Evolutionary conservation across 2,797 vertebrate genomes (phyloP).

Genomic region (Gadopsis marmoratus): DNA sequence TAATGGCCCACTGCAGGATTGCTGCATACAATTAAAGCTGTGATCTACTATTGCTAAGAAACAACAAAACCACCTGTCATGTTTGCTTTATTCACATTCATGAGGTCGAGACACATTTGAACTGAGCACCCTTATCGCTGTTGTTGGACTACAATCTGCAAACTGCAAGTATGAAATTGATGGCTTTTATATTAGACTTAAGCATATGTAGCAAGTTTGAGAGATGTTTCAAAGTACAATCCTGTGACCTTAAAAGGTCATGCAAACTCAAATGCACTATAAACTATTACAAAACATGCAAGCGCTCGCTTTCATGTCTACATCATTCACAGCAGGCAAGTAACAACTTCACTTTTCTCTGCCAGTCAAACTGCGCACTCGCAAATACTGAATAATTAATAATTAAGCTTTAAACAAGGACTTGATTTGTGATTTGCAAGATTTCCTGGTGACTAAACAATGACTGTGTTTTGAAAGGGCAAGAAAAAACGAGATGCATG

Average conservation of each 20-base stretch:
- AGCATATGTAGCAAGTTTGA: background rate
- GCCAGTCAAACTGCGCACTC: slow-evolving; percentile 35
- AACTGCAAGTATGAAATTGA: slow-evolving; percentile 9
- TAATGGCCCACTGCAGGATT: slow-evolving; percentile 74
- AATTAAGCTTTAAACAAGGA: slow-evolving; percentile 60
- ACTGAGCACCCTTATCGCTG: background rate
- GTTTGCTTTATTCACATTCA: slow-evolving; percentile 64
- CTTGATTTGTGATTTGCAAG: slow-evolving; percentile 58
- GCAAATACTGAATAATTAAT: slow-evolving; percentile 67
- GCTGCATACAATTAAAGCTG: slow-evolving; percentile 76
- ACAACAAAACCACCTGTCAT: slow-evolving; percentile 70
- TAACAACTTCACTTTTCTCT: slow-evolving; percentile 28
- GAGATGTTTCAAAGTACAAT: slow-evolving; percentile 1
- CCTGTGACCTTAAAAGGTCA: background rate
- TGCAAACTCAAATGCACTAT: slow-evolving; percentile 2
- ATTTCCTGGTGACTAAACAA: slow-evolving; percentile 69
- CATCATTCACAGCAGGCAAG: slow-evolving; percentile 26
- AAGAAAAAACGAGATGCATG: slow-evolving; percentile 29
- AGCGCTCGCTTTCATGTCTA: slow-evolving; percentile 14
- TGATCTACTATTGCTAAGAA: slow-evolving; percentile 69
- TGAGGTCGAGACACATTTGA: slow-evolving; percentile 47
- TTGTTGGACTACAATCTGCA: slow-evolving; percentile 11
- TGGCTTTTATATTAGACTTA: background rate
- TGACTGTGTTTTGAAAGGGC: slow-evolving; percentile 49
- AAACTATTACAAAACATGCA: slow-evolving; percentile 37